phyloP scores from a whole-genome alignment of 2,797 vertebrate genomes.

The Sebastiscus albofasciatus region DNA sequence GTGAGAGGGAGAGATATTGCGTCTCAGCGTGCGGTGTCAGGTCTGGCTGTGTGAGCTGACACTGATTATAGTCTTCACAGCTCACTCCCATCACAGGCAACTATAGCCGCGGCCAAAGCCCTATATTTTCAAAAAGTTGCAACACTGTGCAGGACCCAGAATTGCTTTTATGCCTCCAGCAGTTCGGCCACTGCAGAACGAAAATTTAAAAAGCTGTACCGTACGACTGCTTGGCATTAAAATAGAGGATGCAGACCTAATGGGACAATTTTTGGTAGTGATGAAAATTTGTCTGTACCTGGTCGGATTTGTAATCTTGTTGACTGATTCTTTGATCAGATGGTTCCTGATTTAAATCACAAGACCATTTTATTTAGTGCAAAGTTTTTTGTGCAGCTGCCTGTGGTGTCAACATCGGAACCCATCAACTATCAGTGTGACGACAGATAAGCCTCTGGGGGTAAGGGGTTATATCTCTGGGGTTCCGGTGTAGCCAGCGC shows the following conservation, averaged over 20 bases:
- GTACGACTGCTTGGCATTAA: conserved; percentile 31
- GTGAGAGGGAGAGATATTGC: conserved; percentile 65
- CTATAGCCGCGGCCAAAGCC: conserved; percentile 75
- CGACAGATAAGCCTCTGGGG: too few species aligned
- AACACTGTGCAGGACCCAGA: conserved; percentile 68
- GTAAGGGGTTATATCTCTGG: too few species aligned
- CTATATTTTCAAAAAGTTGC: conserved; percentile 80
- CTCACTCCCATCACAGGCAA: conserved; percentile 81
- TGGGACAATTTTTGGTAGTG: conserved; percentile 3
- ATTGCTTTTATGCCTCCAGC: conserved; percentile 74
- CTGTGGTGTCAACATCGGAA: too few species aligned
- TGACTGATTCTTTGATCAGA: neutral
- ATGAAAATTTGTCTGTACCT: neutral
- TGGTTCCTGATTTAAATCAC: neutral
- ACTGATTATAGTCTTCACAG: conserved; percentile 84
- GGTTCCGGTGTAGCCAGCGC: too few species aligned
- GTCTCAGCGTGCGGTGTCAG: conserved; percentile 79
- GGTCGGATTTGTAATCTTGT: neutral
- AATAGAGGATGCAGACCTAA: conserved; percentile 24
- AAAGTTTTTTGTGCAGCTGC: neutral
- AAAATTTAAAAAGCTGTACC: conserved; percentile 42
- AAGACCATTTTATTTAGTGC: neutral
- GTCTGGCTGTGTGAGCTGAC: conserved; percentile 79
- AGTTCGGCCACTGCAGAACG: conserved; percentile 50
- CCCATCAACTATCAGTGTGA: too few species aligned